Evolutionary conservation across 2,113 vertebrate genomes (phyloP).

Genomic region (Ictalurus furcatus): DNA sequence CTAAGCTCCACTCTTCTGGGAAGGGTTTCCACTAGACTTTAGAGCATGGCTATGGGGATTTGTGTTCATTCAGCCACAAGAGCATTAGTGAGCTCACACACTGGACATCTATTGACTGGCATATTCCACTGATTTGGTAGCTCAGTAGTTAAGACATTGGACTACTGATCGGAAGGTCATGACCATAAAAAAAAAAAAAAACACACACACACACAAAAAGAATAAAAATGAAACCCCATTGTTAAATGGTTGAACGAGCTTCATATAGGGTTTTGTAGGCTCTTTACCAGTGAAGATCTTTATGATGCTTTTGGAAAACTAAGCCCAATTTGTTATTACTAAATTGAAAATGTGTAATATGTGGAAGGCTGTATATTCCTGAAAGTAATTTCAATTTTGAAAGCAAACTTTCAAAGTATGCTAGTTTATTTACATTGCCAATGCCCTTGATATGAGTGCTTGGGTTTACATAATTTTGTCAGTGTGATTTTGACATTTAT

Average conservation of each 20-base stretch:
- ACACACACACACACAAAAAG: no score
- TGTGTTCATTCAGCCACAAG: neutral
- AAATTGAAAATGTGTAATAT: neutral
- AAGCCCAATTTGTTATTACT: neutral
- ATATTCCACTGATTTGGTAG: neutral
- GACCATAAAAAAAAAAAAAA: no score
- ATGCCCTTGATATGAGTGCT: neutral
- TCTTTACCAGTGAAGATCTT: neutral
- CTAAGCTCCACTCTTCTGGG: neutral
- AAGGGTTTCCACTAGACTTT: neutral
- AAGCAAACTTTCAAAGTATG: no score
- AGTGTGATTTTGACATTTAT: neutral
- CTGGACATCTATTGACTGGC: neutral
- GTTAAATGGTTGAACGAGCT: neutral
- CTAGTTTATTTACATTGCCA: neutral
- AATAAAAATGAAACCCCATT: neutral
- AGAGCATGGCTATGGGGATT: neutral
- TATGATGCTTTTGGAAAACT: neutral
- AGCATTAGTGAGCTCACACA: neutral
- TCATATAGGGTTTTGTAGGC: neutral
- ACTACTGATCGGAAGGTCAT: no score
- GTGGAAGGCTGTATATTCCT: neutral
- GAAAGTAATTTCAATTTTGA: no score
- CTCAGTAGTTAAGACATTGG: no score
- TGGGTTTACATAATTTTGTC: slow-evolving; percentile 6